A percentile compares a stretch with the other conserved stretches of the same genome.
Conservation (phyloP, 2,113 vertebrate genomes). For the Addax nasomaculatus region DNA sequence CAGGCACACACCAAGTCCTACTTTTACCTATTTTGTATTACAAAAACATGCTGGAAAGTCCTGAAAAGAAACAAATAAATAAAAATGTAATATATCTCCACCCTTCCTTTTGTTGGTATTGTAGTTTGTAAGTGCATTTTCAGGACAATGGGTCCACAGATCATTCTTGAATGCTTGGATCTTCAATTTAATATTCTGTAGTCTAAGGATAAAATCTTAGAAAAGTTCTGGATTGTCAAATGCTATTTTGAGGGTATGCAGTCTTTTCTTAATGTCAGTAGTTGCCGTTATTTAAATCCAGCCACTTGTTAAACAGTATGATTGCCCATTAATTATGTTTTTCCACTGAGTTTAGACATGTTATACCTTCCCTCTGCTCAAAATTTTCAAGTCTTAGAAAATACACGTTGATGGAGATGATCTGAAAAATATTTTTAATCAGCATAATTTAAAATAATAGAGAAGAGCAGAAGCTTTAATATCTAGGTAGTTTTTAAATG, state of each 20-base stretch:
- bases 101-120: neutral
- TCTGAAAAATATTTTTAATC: neutral
- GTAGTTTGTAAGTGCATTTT: neutral
- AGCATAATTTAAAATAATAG: neutral
- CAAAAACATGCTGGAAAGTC: neutral
- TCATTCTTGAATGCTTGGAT: neutral
- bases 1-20: neutral
- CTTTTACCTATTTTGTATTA: neutral
- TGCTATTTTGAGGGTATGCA: neutral
- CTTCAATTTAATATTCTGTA: neutral
- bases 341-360: neutral
- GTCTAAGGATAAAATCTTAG: neutral
- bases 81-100: neutral
- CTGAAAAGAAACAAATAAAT: neutral
- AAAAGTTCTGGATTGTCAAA: neutral
- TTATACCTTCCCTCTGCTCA: neutral
- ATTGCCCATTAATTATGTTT: neutral
- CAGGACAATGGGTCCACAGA: neutral
- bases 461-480: neutral
- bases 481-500: neutral
- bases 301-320: neutral
- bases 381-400: neutral
- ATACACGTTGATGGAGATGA: neutral
- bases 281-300: slow-evolving; percentile 37
- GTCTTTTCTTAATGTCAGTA: neutral